Base-by-base conservation (phyloP, 1,140 invertebrate genomes). In the Cecropterus lyciades region DNA sequence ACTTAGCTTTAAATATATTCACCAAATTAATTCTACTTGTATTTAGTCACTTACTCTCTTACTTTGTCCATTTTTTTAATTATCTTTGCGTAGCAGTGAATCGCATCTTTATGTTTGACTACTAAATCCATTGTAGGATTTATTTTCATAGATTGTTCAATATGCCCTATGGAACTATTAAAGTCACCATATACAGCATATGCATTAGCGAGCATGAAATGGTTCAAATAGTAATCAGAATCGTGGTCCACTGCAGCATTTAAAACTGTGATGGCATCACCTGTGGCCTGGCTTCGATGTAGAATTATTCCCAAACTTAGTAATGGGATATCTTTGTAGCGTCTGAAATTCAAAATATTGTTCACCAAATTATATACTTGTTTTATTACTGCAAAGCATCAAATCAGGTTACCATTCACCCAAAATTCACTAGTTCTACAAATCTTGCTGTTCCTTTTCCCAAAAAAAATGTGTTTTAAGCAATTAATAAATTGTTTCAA, bases 301-400 rank as follows among this genome's bases (percentile, higher is more conserved):
- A 98, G 92, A 77, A 98, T 95, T 46, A 96, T 96, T n/a, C 96
- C 97, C 72, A 98, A 87, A 76, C 95, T 97, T 14, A 97, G 93
- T 52, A 98, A 89, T 2, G 97, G 94, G 67, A 98, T 95, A 87
- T 97, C 96, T 84, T 96, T 95, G 77, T 95, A 95, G 65, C 95
- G 89, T 73, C 95, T 96, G 81, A 57, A 86, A 69, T 40, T 51
- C 27, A 53, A 51, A 48, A 60, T 43, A 43, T 14, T 43, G 6
- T 24, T 24, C 24, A n/a, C n/a, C 24, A 55, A 45, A 11, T 11
- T 37, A 33, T 33, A n/a, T n/a, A n/a, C n/a, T n/a, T n/a, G n/a
- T n/a, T n/a, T n/a, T n/a, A n/a, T n/a, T 20, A 20, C 1, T 20
- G 5, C 20, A 20, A 20, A 20, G 20, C 5, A 5, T 2, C 20